Evolutionary conservation across 2,888 invertebrate species (phyloP), one percentile per base, ranked within the genome.

Genomic region (Neocrepidodera transversa): DNA sequence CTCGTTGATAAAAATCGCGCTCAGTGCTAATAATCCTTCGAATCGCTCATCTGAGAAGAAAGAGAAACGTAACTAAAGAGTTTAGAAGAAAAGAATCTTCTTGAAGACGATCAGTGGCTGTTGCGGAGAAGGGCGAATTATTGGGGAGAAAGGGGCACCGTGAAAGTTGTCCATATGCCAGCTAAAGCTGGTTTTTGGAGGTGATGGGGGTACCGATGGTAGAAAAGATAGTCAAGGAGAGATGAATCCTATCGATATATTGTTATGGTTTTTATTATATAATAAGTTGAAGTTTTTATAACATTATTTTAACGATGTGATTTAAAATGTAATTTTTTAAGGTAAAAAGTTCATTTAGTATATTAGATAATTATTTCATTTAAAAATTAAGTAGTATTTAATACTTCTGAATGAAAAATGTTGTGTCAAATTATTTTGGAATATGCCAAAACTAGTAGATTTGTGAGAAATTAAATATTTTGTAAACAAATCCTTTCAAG

Each of bases 131-230:
- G 68, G 69, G 68, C 64, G 57, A 60, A 43, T 61, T 67, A 66
- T 67, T 63, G 67, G 74, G 71, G 74, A 72, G 74, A 76, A 76
- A 74, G 74, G 76, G 71, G 74, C 69, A 67, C 50, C 68, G 64
- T 74, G 76, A 76, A 76, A 76, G 76, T 76, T 75, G 73, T 58
- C 65, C 67, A 55, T 62, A 48, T 58, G 62, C 47, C 59, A 30
- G 28, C 47, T 18, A 50, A 16, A 32, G 17, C 6, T 23, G 40
- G 30, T 48, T 53, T 43, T 53, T 32, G 43, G 30, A 23, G 32
- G 43, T 42, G 20, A 18, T 40, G 40, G 42, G 42, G 42, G 20
- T 42, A 42, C 13, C 13, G 6, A 20, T 23, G 42, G 20, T 42
- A 18, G 42, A 20, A n/a, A 32, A 53, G 20, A 43, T 10, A 18